phyloP scores from a whole-genome alignment of 2,797 vertebrate genomes.

The Melopsittacus undulatus region DNA sequence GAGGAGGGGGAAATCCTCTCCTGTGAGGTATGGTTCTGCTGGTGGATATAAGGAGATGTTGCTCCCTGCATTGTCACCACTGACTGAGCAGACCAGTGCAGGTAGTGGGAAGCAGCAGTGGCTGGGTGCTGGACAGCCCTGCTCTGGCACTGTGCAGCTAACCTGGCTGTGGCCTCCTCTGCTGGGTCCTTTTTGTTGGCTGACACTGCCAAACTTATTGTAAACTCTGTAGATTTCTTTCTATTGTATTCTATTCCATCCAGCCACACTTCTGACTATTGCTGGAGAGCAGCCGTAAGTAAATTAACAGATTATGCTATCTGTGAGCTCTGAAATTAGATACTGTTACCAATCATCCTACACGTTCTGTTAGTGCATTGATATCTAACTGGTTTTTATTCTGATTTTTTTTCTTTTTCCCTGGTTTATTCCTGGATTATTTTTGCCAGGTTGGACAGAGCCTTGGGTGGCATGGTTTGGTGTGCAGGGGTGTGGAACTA shows the following conservation, averaged over 20 bases:
- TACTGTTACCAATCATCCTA: not conserved
- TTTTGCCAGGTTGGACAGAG: too few relatives aligned
- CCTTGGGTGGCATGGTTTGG: too few relatives aligned
- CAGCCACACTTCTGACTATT: not conserved
- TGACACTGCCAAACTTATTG: not conserved
- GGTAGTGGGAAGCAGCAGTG: not conserved
- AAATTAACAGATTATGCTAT: not conserved
- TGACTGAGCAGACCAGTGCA: fast-evolving
- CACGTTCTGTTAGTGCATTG: not conserved
- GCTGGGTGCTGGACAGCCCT: not conserved
- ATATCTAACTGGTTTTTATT: not conserved
- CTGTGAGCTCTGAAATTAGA: not conserved
- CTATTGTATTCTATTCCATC: not conserved
- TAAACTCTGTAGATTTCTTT: not conserved
- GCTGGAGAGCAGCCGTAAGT: not conserved
- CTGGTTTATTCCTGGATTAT: not conserved
- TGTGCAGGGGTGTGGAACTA: too few relatives aligned
- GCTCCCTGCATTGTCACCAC: not conserved
- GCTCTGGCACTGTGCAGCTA: not conserved
- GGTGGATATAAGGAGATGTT: not conserved
- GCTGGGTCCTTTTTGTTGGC: fast-evolving
- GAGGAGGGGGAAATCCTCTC: not conserved
- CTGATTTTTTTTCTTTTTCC: too few relatives aligned
- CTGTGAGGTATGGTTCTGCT: not conserved
- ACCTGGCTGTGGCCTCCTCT: not conserved